Evolutionary conservation across 2,797 vertebrate species (phyloP), one percentile per base, ranked within the genome.

Genomic region (Schizopygopsis malacanthus): DNA sequence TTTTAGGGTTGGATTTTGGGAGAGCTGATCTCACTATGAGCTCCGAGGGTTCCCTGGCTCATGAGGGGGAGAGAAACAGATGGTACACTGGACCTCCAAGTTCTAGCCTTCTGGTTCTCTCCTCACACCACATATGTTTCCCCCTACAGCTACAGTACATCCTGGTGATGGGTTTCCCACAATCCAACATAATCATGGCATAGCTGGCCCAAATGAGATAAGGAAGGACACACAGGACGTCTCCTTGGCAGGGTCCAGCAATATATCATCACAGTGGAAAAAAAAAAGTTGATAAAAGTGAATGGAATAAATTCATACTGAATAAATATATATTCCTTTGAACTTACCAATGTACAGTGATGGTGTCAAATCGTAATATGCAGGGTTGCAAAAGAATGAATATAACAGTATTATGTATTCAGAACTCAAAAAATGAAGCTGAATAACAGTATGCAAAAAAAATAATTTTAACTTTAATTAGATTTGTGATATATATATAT

Each of bases 121-220:
- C 92, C 91, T 92, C 92, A 90, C 89, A 91, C 91, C 94, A 94
- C 95, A 95, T 96, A 96, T 95, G 95, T 93, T 94, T 93, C 90
- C 87, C 92, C 94, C 93, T 59, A 92, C 84, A 89, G 95, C 93
- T 92, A 94, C 87, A 85, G 76, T 89, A 91, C 93, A 94, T 95
- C 92, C 92, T 93, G 92, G 92, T 94, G 92, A 93, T 92, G 72
- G 91, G 90, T 89, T 92, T 93, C 90, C 93, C 90, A 91, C 89
- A 92, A 90, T 90, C 90, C 88, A 93, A 92, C 90, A 92, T 88
- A 91, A 89, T 90, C 89, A 15, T 94, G 90, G 91, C 90, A 88
- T 91, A 92, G 92, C 88, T 83, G 86, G 86, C 85, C 88, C 85
- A 90, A 83, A 16, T 80, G 83, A 76, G 87, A 82, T 52, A 59